Percentiles rank a stretch among this genome's conserved stretches.
phyloP scores from a whole-genome alignment of 2,888 invertebrate species.

The Schrankia costaestrigalis region DNA sequence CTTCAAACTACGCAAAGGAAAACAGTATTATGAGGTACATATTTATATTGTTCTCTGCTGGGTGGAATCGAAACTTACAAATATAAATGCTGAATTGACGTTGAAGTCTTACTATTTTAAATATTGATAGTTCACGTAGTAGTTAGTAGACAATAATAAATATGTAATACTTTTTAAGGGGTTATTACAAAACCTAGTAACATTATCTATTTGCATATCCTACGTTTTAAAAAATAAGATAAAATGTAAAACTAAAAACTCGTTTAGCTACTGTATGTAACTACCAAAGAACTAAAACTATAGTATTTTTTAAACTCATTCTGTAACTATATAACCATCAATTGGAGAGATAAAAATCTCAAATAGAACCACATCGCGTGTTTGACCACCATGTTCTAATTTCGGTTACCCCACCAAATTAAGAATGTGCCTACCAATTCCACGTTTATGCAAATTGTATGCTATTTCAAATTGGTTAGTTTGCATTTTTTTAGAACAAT shows the following conservation, averaged over 20 bases:
- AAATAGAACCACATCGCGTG: conserved; percentile 66
- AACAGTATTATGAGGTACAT: no score
- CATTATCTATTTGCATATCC: no score
- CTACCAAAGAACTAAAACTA: conserved; percentile 43
- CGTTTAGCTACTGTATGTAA: conserved; percentile 16
- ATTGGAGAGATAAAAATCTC: conserved; percentile 74
- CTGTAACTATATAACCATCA: conserved; percentile 70
- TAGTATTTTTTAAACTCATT: conserved; percentile 60
- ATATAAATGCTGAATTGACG: no score
- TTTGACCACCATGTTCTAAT: conserved; percentile 57
- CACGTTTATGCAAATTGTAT: conserved; percentile 19
- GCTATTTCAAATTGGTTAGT: conserved; percentile 15
- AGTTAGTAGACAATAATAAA: no score
- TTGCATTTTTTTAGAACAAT: conserved; percentile 53
- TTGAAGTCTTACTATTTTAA: no score
- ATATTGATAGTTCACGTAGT: no score
- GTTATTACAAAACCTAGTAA: no score
- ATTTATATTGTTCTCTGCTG: no score
- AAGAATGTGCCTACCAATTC: conserved; percentile 22
- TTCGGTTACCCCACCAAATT: conserved; percentile 43
- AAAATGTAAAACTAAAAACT: conserved; percentile 1
- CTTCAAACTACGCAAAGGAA: no score
- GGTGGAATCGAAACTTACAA: no score
- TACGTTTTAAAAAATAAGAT: background rate
- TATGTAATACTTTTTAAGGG: no score